Base-by-base conservation (phyloP, 2,113 vertebrate species). In the Pycnonotus jocosus region DNA sequence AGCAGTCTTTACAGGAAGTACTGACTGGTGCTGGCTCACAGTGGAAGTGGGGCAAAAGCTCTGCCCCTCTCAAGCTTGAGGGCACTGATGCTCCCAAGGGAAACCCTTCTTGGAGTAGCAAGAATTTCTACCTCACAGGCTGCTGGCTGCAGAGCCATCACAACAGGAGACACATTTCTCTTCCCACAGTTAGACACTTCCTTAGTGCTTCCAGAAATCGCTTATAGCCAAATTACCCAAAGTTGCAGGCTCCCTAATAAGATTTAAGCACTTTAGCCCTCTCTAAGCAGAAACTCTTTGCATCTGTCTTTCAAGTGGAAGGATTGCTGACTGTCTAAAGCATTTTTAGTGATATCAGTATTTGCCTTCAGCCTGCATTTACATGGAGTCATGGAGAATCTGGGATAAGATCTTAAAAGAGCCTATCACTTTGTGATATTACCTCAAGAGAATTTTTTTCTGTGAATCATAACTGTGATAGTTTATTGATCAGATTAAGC, bases 401-500 rank as follows among this genome's bases (percentile, higher is more conserved):
- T 90, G 40, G 23, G 27, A 70, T 88, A 57, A 81, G 45, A 87
- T 42, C 58, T 93, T 89, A 78, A 61, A 91, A 91, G 15, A 76
- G 5, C 23, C 73, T 81, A 69, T 93, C 56, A 12, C 71, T 86
- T 78, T 62, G 56, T 79, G 30, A 33, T 82, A 82, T 53, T 91
- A 45, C 33, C 47, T 74, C 80, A 53, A 62, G 58, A 62, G 27
- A 92, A 61, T 60, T 62, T 60, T 31, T 80, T 90, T 93, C 73
- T 40, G 30, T 31, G 47, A 66, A 24, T 92, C 45, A 4, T 72
- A 81, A 86, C 50, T 57, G 60, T 78, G 23, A 89, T 92, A 84
- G 71, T 57, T 97, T 94, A 81, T 96, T 94, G 94, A 93, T 95
- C 65, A 92, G 84, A 86, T 38, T 56, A 50, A 89, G 31, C 8